These are phyloP conservation scores for Zaprionus africanus DNA, from an alignment of 1,140 invertebrate genomes.

Conservation along the genomic window DNA sequence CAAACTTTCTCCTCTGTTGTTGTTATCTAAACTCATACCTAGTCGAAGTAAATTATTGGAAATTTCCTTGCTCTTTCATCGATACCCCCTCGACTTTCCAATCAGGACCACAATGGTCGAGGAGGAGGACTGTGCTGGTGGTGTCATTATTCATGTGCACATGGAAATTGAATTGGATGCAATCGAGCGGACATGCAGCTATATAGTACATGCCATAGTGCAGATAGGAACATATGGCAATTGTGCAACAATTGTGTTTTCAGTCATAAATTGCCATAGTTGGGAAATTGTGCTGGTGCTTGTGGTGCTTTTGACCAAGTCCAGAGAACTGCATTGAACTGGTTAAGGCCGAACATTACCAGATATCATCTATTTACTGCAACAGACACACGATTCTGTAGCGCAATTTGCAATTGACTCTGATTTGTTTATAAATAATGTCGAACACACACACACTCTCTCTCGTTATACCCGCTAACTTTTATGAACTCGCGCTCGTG, in stretches of 20 bases:
- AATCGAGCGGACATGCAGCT: constrained; percentile 7
- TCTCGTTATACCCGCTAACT: constrained; percentile 3
- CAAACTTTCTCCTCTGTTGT: neutral
- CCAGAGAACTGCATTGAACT: constrained; percentile 46
- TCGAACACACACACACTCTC: neutral
- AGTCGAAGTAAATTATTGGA: constrained; percentile 21
- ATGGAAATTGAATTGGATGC: constrained; percentile 21
- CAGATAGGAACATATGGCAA: constrained; percentile 21
- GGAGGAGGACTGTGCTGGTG: neutral
- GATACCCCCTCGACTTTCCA: neutral
- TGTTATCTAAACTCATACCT: constrained; percentile 5
- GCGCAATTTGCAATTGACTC: constrained; percentile 54
- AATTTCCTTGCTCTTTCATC: constrained; percentile 25
- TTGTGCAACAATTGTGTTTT: constrained; percentile 43
- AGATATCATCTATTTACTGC: constrained; percentile 24
- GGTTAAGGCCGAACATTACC: constrained; percentile 53
- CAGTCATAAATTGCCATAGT: constrained; percentile 35
- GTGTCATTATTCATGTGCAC: constrained; percentile 43
- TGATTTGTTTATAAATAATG: constrained; percentile 66
- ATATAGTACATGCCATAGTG: constrained; percentile 1
- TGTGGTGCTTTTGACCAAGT: constrained; percentile 53
- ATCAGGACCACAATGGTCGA: neutral
- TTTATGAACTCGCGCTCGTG: constrained; percentile 6
- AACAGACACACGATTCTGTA: constrained; percentile 1
- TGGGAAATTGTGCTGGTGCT: constrained; percentile 35